Base-by-base conservation (phyloP, 2,797 vertebrate species). In the Scarus forsteni region DNA sequence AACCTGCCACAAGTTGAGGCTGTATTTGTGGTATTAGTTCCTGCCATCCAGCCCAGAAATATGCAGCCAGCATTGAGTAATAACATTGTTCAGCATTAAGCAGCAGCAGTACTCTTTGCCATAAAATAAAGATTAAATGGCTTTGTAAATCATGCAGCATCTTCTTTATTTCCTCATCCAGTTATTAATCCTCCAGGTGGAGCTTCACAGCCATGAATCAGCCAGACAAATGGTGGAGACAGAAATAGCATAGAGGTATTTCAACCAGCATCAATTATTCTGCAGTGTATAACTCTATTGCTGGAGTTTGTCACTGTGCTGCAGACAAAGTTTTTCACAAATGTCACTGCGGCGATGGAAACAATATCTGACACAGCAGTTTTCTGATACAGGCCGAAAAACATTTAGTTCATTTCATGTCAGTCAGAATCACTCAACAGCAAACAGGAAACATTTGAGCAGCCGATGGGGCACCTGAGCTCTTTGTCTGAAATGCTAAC, bases 211-310 rank as follows among this genome's bases (percentile, higher is more conserved):
- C 38, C 66, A 66, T 79, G 19, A 75, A 66, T 77, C 71, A 73
- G 60, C 6, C 12, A 34, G 43, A 70, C 18, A 43, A 75, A 74
- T 35, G 46, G 36, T 35, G 18, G 38, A 36, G 63, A 72, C 53
- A 58, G 10, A 19, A 71, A 62, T 16, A 74, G 55, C 63, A 64
- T 34, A n/a, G 55, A 76, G 52, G 64, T 59, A 65, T 58, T 57
- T 73, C 55, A 60, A 58, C 45, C 1, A 38, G 51, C 70, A 77
- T 77, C 70, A 70, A 52, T 80, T 73, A 80, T 57, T 8, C 19
- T 49, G 36, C 54, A 65, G 9, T 36, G 45, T 54, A 66, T 50
- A 52, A 52, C 18, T 66, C 40, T 66, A n/a, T n/a, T n/a, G n/a
- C n/a, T n/a, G n/a, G n/a, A n/a, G n/a, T n/a, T n/a, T n/a, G n/a